Conservation (phyloP, 2,888 invertebrate species). For the Corbicula japonica region DNA sequence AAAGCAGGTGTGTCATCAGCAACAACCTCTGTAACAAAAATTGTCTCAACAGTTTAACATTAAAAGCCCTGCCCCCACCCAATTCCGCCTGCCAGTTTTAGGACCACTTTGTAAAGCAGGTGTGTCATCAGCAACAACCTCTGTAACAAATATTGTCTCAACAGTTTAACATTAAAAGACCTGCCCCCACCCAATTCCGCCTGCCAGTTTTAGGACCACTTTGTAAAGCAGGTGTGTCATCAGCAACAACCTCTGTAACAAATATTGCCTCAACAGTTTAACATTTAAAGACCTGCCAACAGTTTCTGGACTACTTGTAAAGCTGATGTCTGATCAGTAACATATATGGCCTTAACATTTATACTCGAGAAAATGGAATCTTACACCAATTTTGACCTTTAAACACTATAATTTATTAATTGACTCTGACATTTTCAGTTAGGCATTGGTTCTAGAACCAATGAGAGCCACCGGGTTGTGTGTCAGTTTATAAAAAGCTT, state of each 20-base stretch:
- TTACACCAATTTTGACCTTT: too few species aligned
- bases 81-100: slow-evolving; percentile 96
- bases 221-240: slow-evolving; percentile 96
- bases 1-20: slow-evolving; percentile 98
- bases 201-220: slow-evolving; percentile 97
- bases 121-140: slow-evolving; percentile 97
- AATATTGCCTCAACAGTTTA: neutral
- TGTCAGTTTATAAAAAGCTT: too few species aligned
- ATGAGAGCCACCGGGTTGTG: too few species aligned
- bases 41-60: neutral
- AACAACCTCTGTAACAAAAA: slow-evolving; percentile 91
- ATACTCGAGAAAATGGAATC: too few species aligned
- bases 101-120: slow-evolving; percentile 97
- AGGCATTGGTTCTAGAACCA: too few species aligned
- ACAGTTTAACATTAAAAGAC: neutral
- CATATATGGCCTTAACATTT: neutral
- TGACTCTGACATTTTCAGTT: too few species aligned
- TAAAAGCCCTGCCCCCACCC: too few species aligned
- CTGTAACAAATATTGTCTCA: slow-evolving; percentile 86
- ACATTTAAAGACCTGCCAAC: too few species aligned
- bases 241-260: slow-evolving; percentile 94
- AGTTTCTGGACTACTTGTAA: slow-evolving; percentile 96
- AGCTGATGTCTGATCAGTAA: slow-evolving; percentile 94
- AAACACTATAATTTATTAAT: too few species aligned
- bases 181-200: too few species aligned